Evolutionary conservation across 2,888 invertebrate genomes (phyloP), one percentile per base, ranked within the genome.

Genomic region (Drosophila nigritarsus): DNA sequence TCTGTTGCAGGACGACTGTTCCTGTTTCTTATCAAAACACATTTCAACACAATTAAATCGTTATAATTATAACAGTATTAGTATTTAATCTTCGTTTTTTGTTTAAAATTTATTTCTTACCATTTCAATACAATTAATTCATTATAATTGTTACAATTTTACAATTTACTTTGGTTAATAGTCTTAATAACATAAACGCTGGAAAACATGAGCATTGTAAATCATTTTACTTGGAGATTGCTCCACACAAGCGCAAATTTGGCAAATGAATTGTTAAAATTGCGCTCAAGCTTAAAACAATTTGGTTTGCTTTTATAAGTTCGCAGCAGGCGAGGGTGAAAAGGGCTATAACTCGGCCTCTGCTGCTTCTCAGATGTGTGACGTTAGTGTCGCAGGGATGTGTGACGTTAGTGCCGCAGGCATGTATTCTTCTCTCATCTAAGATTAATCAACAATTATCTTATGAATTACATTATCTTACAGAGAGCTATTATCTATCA

Each of bases 1-100:
- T 48, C 27, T 32, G 58, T 78, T 73, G 74, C 75, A 56, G 64
- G 74, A 38, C 62, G 58, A 65, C 61, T 24, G 8, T 48, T 34
- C 20, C 27, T 2, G 11, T 40, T 40, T n/a, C 13, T 50, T 9
- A 18, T 13, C 9, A 15, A 40, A 34, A 49, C 15, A 27, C 20
- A 54, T 15, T 45, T 53, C 9, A 8, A 27, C 15, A 27, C 8
- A 7, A 15, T 38, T 38, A 38, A 18, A 29, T 27, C 11, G 24
- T 64, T 20, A n/a, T 40, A 27, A 29, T 54, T 24, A 66, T 3
- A 67, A 50, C 18, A 50, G 30, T 48, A 48, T 15, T 18, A 27
- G 13, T 13, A n/a, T 24, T 38, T n/a, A 11, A 18, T 6, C 7
- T 36, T 9, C 11, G 27, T 24, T 5, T 24, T 54, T 18, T 24